Evolutionary conservation across 2,113 vertebrate genomes (phyloP).

Genomic region (Myrmophylax atrothorax): DNA sequence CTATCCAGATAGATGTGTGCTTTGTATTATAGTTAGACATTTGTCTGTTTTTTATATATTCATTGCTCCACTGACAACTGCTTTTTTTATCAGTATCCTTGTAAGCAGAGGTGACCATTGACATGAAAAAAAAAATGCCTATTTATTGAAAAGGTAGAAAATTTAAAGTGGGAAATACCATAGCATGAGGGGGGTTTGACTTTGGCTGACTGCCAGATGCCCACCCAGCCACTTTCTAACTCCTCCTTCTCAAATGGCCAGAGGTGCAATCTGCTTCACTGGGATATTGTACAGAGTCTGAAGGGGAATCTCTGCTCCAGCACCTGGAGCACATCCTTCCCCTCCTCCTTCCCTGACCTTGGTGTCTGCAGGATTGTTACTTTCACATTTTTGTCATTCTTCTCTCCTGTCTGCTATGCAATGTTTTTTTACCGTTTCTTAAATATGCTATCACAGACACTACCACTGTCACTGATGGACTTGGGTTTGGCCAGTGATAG

Average conservation of each 20-base stretch:
- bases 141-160: neutral
- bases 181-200: neutral
- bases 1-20: neutral
- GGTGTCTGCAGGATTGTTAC: neutral
- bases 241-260: neutral
- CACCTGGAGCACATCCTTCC: neutral
- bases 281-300: too few species aligned
- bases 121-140: neutral
- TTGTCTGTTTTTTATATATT: neutral
- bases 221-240: neutral
- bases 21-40: neutral
- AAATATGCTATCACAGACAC: neutral
- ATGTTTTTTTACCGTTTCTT: neutral
- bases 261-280: neutral
- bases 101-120: neutral
- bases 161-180: neutral
- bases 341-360: neutral
- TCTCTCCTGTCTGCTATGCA: neutral
- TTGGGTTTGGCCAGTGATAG: neutral
- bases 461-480: accelerated
- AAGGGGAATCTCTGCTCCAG: neutral
- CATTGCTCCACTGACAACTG: neutral
- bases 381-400: neutral
- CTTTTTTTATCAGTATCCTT: neutral
- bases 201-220: neutral